A percentile compares a stretch with the other conserved stretches of the same genome.
These are phyloP conservation scores for Polietes domitor DNA, from an alignment of 2,888 invertebrate genomes.

Conservation along the genomic window DNA sequence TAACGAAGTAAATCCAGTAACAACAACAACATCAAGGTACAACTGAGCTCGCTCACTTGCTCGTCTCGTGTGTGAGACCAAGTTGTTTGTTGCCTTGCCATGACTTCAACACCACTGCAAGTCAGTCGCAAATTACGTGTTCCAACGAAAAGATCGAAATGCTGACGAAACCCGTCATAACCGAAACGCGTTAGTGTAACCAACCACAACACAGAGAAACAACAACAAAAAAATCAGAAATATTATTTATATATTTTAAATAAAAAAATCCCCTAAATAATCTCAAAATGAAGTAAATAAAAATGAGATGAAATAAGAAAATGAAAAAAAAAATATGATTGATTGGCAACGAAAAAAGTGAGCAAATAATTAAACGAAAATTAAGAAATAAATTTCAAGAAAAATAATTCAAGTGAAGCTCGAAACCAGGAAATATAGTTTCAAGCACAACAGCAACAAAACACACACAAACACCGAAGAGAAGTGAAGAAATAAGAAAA, in stretches of 20 bases:
- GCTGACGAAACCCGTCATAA: constrained; percentile 58
- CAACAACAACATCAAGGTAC: constrained; percentile 28
- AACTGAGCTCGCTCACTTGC: too few species aligned
- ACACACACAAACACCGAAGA: not conserved
- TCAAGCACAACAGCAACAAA: constrained; percentile 9
- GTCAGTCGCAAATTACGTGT: constrained; percentile 65
- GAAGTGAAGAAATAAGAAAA: constrained; percentile 29
- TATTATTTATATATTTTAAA: not conserved
- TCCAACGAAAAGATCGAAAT: constrained; percentile 65
- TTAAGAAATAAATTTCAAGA: not conserved
- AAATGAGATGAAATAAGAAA: constrained; percentile 22
- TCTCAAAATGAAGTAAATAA: constrained; percentile 44
- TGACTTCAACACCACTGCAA: constrained; percentile 25
- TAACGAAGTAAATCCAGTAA: constrained; percentile 22
- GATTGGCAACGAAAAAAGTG: constrained; percentile 1
- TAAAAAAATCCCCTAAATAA: constrained; percentile 2
- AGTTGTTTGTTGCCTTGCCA: constrained; percentile 36
- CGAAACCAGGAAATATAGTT: constrained; percentile 25
- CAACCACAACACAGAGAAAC: constrained; percentile 43
- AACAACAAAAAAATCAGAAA: constrained; percentile 28
- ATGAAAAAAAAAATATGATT: not conserved
- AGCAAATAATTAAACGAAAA: not conserved
- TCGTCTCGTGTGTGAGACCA: constrained; percentile 43
- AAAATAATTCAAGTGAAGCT: constrained; percentile 24
- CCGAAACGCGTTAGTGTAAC: constrained; percentile 65